Conservation (phyloP, 2,888 invertebrate species). For the Palloptera scutellata region DNA sequence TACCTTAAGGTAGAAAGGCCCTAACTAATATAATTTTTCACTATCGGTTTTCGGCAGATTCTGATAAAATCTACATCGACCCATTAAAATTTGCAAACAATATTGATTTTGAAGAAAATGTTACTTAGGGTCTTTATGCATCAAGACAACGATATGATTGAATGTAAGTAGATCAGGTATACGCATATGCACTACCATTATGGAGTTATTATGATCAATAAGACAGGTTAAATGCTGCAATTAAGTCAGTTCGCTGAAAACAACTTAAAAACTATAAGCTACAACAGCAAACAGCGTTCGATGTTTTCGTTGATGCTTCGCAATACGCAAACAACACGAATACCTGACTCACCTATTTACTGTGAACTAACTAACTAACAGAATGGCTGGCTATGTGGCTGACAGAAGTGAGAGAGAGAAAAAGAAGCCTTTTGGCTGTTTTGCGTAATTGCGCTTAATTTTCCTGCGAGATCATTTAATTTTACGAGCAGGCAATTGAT, state of each 20-base stretch:
- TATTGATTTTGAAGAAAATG: no score
- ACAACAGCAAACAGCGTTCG: slow-evolving; percentile 43
- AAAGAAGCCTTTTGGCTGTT: slow-evolving; percentile 42
- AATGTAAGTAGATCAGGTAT: slow-evolving; percentile 13
- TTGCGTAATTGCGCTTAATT: slow-evolving; percentile 64
- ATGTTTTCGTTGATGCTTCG: slow-evolving; percentile 8
- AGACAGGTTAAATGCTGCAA: slow-evolving; percentile 64
- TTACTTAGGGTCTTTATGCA: no score
- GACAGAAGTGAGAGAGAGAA: not conserved
- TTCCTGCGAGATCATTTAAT: slow-evolving; percentile 64
- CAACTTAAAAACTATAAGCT: slow-evolving; percentile 29
- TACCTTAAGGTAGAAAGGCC: no score
- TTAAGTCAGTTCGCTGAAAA: slow-evolving; percentile 54
- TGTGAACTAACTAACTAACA: no score
- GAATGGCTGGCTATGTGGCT: not conserved
- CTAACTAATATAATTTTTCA: no score
- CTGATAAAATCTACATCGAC: no score
- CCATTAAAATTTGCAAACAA: no score
- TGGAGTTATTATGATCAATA: slow-evolving; percentile 65
- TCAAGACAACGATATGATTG: no score
- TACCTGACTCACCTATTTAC: no score
- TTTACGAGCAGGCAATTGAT: slow-evolving; percentile 65
- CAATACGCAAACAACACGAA: slow-evolving; percentile 15
- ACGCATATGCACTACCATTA: slow-evolving; percentile 64
- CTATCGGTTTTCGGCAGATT: no score